Evolutionary conservation across 2,113 vertebrate genomes (phyloP).

Genomic region (Halichoerus grypus): DNA sequence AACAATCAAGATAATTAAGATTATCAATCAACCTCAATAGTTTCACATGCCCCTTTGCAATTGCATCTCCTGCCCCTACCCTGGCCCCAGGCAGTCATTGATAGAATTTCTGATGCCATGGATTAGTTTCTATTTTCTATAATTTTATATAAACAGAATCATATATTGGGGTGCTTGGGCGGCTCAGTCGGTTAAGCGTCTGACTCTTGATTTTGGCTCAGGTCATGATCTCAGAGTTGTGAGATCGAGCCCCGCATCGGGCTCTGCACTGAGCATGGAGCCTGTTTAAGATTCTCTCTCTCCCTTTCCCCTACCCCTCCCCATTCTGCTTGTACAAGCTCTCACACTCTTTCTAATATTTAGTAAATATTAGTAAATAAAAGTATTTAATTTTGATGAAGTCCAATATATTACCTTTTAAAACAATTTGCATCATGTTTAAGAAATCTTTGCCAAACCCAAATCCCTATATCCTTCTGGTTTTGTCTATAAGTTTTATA

Average conservation of each 20-base stretch:
- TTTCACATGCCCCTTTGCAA: neutral
- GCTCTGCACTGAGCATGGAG: no score
- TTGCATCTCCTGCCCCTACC: neutral
- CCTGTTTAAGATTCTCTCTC: neutral
- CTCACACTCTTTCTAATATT: neutral
- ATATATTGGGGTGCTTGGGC: neutral
- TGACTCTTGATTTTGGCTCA: neutral
- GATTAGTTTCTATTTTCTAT: neutral
- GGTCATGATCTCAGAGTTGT: neutral
- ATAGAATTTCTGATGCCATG: neutral
- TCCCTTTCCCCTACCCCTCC: neutral
- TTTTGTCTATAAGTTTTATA: neutral
- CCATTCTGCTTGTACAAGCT: no score
- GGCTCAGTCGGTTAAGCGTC: neutral
- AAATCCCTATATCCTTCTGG: neutral
- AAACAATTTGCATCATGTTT: neutral
- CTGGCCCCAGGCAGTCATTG: neutral
- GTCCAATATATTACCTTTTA: neutral
- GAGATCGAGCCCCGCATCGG: neutral
- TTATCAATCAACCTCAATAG: neutral
- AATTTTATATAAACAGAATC: constrained; percentile 11
- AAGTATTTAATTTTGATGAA: neutral
- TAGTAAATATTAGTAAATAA: neutral
- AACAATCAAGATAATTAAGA: neutral
- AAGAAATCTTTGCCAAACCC: neutral